These are phyloP conservation scores for Andrena cerasifolii DNA, from an alignment of 1,140 invertebrate species.

Conservation along the genomic window DNA sequence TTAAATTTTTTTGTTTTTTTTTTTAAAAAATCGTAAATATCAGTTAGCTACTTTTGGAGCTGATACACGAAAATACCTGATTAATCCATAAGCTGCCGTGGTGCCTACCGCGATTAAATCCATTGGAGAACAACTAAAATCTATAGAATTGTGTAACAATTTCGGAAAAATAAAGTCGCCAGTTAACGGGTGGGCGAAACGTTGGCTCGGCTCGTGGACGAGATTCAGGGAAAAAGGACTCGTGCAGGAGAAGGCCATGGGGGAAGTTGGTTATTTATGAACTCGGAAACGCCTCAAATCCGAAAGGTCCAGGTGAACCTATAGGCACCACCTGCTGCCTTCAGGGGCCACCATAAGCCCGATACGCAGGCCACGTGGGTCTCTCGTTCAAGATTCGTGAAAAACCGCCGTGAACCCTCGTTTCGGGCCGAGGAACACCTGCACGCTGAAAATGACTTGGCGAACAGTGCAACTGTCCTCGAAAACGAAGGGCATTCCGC, in stretches of 20 bases:
- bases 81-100: no score
- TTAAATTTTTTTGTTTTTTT: no score
- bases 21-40: no score
- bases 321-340: slow-evolving; percentile 72
- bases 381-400: slow-evolving; percentile 44
- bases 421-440: slow-evolving; percentile 49
- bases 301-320: slow-evolving; percentile 67
- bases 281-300: slow-evolving; percentile 64
- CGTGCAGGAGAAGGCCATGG: not conserved
- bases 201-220: not conserved
- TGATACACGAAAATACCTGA: no score
- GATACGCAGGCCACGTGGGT: slow-evolving; percentile 51
- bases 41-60: no score
- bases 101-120: no score
- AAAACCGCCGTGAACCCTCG: slow-evolving; percentile 54
- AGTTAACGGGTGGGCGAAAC: no score
- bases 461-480: slow-evolving; percentile 36
- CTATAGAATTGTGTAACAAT: no score
- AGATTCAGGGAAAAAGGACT: not conserved
- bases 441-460: slow-evolving; percentile 48
- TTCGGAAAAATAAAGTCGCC: no score
- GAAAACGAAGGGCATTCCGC: not conserved
- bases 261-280: slow-evolving; percentile 65
- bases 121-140: slow-evolving; percentile 54
- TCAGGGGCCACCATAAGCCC: slow-evolving; percentile 35